These are phyloP conservation scores for Macrobrachium nipponense DNA, from an alignment of 1,140 invertebrate species.

Conservation along the genomic window DNA sequence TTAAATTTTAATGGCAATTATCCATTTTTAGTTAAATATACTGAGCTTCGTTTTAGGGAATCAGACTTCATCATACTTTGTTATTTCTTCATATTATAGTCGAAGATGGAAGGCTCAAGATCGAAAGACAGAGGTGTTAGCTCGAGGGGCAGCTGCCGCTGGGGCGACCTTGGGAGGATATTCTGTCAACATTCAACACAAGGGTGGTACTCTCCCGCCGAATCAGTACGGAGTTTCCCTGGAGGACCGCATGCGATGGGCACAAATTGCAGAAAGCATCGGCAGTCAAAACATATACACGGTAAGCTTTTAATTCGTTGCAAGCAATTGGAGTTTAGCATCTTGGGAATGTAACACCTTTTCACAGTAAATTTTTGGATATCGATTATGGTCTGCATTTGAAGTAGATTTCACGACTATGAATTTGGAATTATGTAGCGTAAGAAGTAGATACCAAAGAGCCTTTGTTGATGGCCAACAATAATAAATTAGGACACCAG, in stretches of 20 bases:
- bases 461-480: too few relatives aligned
- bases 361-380: too few relatives aligned
- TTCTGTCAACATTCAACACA: slow-evolving; percentile 44
- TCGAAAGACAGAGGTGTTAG: slow-evolving; percentile 52
- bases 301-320: slow-evolving; percentile 39
- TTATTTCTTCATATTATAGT: neutral
- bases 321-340: neutral
- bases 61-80: neutral
- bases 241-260: slow-evolving; percentile 84
- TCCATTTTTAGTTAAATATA: too few relatives aligned
- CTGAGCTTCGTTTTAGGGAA: too few relatives aligned
- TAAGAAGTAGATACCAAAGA: too few relatives aligned
- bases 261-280: slow-evolving; percentile 82
- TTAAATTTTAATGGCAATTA: too few relatives aligned
- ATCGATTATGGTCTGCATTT: too few relatives aligned
- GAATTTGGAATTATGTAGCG: too few relatives aligned
- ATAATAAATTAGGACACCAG: too few relatives aligned
- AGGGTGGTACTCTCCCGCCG: slow-evolving; percentile 8
- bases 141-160: slow-evolving; percentile 34
- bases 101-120: slow-evolving; percentile 56
- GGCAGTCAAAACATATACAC: slow-evolving; percentile 83
- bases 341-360: too few relatives aligned
- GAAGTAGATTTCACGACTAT: too few relatives aligned
- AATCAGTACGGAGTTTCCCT: slow-evolving; percentile 71
- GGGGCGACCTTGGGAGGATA: slow-evolving; percentile 25